phyloP scores from a whole-genome alignment of 1,140 invertebrate genomes.

The Teleopsis dalmanni region DNA sequence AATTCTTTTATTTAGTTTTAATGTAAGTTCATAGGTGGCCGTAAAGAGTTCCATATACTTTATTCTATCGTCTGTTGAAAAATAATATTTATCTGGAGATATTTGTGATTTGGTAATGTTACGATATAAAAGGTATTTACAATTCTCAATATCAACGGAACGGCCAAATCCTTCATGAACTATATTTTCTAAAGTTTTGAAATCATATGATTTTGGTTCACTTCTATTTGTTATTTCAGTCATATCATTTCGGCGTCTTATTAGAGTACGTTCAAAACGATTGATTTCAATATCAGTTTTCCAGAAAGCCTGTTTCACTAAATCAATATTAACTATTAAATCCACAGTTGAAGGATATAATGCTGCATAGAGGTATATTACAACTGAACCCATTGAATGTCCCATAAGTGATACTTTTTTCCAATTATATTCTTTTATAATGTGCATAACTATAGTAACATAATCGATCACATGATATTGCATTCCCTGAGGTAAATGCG shows the following conservation, averaged over 20 bases:
- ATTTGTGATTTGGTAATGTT: constrained; percentile 47
- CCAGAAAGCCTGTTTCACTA: too few relatives aligned
- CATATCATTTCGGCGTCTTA: constrained; percentile 33
- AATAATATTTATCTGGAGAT: constrained; percentile 52
- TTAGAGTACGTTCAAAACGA: constrained; percentile 32
- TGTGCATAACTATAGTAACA: constrained; percentile 47
- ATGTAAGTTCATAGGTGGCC: constrained; percentile 13
- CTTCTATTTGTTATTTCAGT: constrained; percentile 27
- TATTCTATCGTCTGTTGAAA: constrained; percentile 51
- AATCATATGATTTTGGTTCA: constrained; percentile 53
- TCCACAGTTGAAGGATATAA: constrained; percentile 51
- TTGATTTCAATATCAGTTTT: too few relatives aligned
- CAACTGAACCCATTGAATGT: constrained; percentile 57
- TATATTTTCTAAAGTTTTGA: constrained; percentile 49
- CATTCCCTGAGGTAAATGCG: constrained; percentile 52
- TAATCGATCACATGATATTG: constrained; percentile 51
- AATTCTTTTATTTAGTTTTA: constrained; percentile 22
- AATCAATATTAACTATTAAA: constrained; percentile 53
- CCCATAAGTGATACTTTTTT: constrained; percentile 54
- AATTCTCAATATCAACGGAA: constrained; percentile 48
- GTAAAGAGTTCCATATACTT: constrained; percentile 31
- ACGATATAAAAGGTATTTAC: constrained; percentile 50
- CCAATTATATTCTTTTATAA: constrained; percentile 58
- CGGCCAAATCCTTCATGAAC: constrained; percentile 46
- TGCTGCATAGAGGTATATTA: constrained; percentile 47